Evolutionary conservation across 1,140 invertebrate species (phyloP).

Genomic region (Pseudomyrmex dendroicus): DNA sequence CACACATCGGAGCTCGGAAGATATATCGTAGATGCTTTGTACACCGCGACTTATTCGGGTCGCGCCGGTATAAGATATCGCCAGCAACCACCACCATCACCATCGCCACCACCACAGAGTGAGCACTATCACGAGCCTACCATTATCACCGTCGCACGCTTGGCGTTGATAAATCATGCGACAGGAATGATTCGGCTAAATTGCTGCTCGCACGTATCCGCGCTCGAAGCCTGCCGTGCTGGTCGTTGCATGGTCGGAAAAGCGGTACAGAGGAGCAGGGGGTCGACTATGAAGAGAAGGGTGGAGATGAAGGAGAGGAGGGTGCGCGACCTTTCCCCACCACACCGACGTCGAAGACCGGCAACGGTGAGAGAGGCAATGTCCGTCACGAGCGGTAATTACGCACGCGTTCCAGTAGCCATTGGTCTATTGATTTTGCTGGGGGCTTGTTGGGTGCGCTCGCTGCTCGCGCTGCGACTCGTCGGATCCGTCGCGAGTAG

Average conservation of each 20-base stretch:
- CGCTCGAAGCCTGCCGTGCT: slow-evolving; percentile 67
- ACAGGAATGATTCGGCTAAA: slow-evolving; percentile 82
- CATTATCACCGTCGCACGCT: slow-evolving; percentile 53
- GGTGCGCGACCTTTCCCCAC: slow-evolving; percentile 36
- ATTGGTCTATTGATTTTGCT: slow-evolving; percentile 83
- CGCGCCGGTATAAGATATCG: slow-evolving; percentile 38
- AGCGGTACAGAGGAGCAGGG: slow-evolving; percentile 25
- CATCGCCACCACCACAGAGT: background rate
- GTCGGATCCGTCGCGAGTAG: background rate
- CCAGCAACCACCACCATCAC: slow-evolving; percentile 29
- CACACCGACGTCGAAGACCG: slow-evolving; percentile 10
- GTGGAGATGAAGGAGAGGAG: slow-evolving; percentile 6
- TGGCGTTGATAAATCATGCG: slow-evolving; percentile 81
- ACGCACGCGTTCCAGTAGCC: slow-evolving; percentile 79
- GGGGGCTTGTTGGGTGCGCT: slow-evolving; percentile 42
- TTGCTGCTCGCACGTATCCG: slow-evolving; percentile 81
- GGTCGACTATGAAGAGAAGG: slow-evolving; percentile 4
- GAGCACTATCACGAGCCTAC: slow-evolving; percentile 55
- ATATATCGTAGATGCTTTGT: slow-evolving; percentile 65
- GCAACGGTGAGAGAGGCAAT: slow-evolving; percentile 65
- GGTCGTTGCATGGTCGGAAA: slow-evolving; percentile 56
- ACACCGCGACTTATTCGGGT: slow-evolving; percentile 55
- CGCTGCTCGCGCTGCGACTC: slow-evolving; percentile 46
- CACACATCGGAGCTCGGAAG: slow-evolving; percentile 34
- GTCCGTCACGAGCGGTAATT: slow-evolving; percentile 71